Base-by-base conservation (phyloP, 2,888 invertebrate species). In the Peribatodes rhomboidaria region DNA sequence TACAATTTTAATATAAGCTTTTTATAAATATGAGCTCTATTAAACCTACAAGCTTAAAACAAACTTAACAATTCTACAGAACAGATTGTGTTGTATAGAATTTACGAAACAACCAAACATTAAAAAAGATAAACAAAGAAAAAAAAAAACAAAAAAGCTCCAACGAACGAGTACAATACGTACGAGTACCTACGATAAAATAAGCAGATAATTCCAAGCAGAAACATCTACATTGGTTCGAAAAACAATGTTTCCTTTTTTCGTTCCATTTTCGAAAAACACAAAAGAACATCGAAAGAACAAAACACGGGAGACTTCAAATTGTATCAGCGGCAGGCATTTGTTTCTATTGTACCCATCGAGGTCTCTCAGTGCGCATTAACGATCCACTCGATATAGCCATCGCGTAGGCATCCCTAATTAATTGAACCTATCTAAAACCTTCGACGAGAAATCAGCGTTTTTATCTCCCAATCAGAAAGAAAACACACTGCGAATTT, bases 341-440 rank as follows among this genome's bases (percentile, higher is more conserved):
- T 58, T 58, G 58, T 58, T 59, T 59, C 53, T 37, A 41, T 64
- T 60, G 33, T 63, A 60, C 44, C 42, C 58, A 18, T 11, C 27
- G 3, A 27, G 27, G 52, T 60, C 47, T 67, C 66, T 67, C 69
- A 70, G 72, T 70, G 60, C 64, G 35, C 59, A 60, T 42, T 69
- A 72, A 79, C 73, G 71, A 76, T 71, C 75, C 79, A 75, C 79
- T 78, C 80, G 76, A 85, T 85, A 83, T 78, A 83, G 77, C 77
- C 74, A 74, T 79, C 77, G 73, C 81, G 78, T 81, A 85, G 86
- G 83, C 82, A 83, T 81, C 78, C 79, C 79, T 89, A 89, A 90
- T 90, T 89, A 90, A 90, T 89, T 87, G 87, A 82, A 85, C 82
- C 84, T 83, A 88, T 88, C 86, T 79, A 80, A 83, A 85, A 81